Conservation (phyloP, 2,797 vertebrate genomes). For the Phrynocephalus guinanensis region DNA sequence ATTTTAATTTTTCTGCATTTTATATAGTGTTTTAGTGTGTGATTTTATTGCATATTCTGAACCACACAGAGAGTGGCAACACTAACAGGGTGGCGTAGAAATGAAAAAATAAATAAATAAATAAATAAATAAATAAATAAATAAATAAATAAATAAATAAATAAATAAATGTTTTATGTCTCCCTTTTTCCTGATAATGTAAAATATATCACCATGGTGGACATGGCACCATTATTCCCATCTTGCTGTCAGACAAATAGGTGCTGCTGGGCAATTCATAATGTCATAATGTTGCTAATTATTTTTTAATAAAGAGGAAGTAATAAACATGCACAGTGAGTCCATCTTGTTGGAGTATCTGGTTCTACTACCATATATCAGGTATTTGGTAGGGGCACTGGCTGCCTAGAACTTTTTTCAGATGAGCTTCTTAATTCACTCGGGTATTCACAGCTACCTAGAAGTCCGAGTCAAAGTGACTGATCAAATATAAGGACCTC, state of each 20-base stretch:
- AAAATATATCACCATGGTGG: background rate
- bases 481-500: background rate
- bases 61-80: no score
- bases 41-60: no score
- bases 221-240: background rate
- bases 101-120: no score
- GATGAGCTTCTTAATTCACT: background rate
- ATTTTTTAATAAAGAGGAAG: background rate
- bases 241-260: background rate
- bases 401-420: slow-evolving; percentile 5
- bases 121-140: no score
- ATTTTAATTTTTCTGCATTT: no score
- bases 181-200: background rate
- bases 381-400: background rate
- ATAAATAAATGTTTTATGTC: no score
- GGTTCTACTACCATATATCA: background rate
- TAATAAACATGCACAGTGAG: background rate
- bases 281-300: no score
- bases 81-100: no score
- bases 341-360: background rate
- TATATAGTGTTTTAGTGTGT: no score
- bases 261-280: background rate
- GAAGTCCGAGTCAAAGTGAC: background rate
- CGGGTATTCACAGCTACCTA: background rate
- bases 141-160: no score